These are phyloP conservation scores for Dicrostonyx torquatus DNA, from an alignment of 2,797 vertebrate genomes.

Conservation along the genomic window DNA sequence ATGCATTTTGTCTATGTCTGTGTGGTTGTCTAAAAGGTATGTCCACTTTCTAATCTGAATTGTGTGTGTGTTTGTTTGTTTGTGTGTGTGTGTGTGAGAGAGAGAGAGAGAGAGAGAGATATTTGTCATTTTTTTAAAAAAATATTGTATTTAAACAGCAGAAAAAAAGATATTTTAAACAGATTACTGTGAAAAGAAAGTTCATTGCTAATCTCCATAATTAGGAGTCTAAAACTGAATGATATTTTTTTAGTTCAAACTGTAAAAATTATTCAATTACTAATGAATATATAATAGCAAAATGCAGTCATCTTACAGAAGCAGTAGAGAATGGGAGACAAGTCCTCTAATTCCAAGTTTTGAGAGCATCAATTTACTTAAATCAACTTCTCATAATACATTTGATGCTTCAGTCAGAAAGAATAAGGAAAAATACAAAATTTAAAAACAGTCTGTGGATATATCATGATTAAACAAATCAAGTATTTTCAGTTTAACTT, in stretches of 20 bases:
- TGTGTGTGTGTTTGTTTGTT: neutral
- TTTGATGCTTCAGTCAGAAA: neutral
- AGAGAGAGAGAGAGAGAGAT: too few species aligned
- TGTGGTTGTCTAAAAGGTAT: neutral
- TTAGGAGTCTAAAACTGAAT: neutral
- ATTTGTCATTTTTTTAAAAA: neutral
- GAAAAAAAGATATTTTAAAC: neutral
- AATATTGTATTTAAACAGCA: neutral
- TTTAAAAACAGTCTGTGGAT: neutral
- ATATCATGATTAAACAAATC: neutral
- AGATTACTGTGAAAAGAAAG: neutral
- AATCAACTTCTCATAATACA: neutral
- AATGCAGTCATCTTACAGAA: neutral
- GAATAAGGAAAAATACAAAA: neutral
- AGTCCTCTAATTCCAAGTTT: neutral
- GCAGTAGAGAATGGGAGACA: neutral
- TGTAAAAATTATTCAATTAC: neutral
- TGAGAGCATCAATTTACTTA: neutral
- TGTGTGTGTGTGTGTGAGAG: too few species aligned
- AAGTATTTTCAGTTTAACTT: neutral
- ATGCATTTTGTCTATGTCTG: neutral
- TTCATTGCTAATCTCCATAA: neutral
- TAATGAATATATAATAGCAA: neutral
- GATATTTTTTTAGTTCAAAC: neutral
- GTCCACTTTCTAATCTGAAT: neutral